Evolutionary conservation across 2,888 invertebrate species (phyloP).

Genomic region (Amphiduros pacificus): DNA sequence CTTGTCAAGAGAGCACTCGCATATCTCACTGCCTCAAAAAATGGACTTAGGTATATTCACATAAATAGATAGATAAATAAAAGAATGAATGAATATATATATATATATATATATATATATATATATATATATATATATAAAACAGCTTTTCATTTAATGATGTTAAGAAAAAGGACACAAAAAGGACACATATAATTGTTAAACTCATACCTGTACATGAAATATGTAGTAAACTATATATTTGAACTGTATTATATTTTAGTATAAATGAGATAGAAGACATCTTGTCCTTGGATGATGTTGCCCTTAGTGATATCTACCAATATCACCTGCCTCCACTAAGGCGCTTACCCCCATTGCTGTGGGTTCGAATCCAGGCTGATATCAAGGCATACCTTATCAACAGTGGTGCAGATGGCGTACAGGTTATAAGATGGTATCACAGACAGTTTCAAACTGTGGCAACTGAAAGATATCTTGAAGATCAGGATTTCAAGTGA

Average conservation of each 20-base stretch:
- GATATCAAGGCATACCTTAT: slow-evolving; percentile 24
- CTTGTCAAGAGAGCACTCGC: slow-evolving; percentile 17
- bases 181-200: neutral
- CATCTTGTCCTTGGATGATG: slow-evolving; percentile 28
- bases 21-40: slow-evolving; percentile 26
- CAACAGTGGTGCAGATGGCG: slow-evolving; percentile 24
- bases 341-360: slow-evolving; percentile 33
- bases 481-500: neutral
- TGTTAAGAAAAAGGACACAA: too few species aligned
- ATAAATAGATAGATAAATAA: too few species aligned
- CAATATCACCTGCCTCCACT: slow-evolving; percentile 35
- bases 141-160: too few species aligned
- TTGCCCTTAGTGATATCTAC: slow-evolving; percentile 18
- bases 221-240: neutral
- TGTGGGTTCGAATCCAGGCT: slow-evolving; percentile 16
- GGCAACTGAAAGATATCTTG: slow-evolving; percentile 19
- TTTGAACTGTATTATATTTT: too few species aligned
- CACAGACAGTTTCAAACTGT: slow-evolving; percentile 27
- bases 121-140: too few species aligned
- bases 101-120: too few species aligned
- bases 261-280: slow-evolving; percentile 25
- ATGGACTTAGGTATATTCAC: slow-evolving; percentile 22
- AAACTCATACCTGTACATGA: neutral
- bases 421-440: slow-evolving; percentile 26
- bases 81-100: too few species aligned